Evolutionary conservation across 1,140 invertebrate species (phyloP).

Genomic region (Solenopsis invicta): DNA sequence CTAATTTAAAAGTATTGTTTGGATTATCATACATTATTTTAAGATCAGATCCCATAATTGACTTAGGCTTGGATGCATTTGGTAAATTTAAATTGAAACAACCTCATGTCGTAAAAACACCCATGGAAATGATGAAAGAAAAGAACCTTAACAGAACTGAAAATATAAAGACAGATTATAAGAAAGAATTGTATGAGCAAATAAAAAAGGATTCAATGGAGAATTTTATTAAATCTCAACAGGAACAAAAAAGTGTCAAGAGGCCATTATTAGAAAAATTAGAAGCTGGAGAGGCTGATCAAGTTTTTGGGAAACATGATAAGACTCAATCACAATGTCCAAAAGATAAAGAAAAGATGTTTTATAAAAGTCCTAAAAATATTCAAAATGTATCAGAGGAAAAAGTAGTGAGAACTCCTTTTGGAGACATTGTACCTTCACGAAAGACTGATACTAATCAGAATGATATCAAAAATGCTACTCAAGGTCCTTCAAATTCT

Average conservation of each 20-base stretch:
- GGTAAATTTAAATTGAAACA: conserved; percentile 84
- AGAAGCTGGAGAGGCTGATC: conserved; percentile 77
- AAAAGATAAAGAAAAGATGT: neutral
- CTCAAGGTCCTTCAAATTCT: conserved; percentile 11
- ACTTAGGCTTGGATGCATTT: conserved; percentile 83
- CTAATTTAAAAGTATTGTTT: conserved; percentile 83
- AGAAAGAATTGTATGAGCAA: conserved; percentile 76
- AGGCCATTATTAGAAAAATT: conserved; percentile 80
- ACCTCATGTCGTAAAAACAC: conserved; percentile 57
- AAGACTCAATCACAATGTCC: neutral
- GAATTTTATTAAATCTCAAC: conserved; percentile 79
- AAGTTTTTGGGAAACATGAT: conserved; percentile 73
- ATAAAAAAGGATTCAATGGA: conserved; percentile 73
- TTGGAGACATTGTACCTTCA: conserved; percentile 75
- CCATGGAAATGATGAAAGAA: conserved; percentile 80
- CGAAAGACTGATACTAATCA: conserved; percentile 22
- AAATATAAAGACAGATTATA: conserved; percentile 77
- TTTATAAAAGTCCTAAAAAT: neutral
- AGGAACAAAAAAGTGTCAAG: conserved; percentile 72
- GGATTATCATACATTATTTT: conserved; percentile 81
- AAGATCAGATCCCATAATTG: conserved; percentile 81
- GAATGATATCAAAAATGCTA: conserved; percentile 32
- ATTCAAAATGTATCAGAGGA: conserved; percentile 15
- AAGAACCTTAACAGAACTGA: conserved; percentile 76
- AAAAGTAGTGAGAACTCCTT: conserved; percentile 71